Evolutionary conservation across 2,113 vertebrate species (phyloP).

Genomic region (Marmota flaviventris): DNA sequence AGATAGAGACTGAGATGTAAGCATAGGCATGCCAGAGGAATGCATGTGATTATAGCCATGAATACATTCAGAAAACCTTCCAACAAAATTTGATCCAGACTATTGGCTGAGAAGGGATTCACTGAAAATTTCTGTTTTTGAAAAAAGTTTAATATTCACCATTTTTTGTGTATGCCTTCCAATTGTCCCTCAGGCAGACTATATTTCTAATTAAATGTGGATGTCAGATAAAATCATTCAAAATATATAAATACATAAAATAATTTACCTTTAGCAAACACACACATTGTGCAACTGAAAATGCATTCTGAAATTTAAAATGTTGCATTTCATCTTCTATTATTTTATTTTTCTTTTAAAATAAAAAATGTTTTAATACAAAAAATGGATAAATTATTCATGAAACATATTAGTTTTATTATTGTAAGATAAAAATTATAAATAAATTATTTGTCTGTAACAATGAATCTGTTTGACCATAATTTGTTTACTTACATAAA

Average conservation of each 20-base stretch:
- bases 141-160: not conserved
- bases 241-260: not conserved
- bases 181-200: not conserved
- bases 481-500: not conserved
- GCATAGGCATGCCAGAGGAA: too few species aligned
- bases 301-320: not conserved
- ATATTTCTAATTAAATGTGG: not conserved
- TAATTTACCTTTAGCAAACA: not conserved
- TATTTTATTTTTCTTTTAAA: not conserved
- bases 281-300: not conserved
- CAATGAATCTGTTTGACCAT: not conserved
- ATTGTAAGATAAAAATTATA: not conserved
- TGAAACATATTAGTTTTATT: not conserved
- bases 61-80: not conserved
- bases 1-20: not conserved
- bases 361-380: not conserved
- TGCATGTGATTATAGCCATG: not conserved
- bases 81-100: not conserved
- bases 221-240: not conserved
- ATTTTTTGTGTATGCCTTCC: not conserved
- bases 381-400: not conserved
- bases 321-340: not conserved
- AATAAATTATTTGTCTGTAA: not conserved
- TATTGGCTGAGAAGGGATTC: not conserved
- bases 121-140: constrained; percentile 5